Conservation (phyloP, 2,888 invertebrate species). For the Leptinotarsa rubiginosa region DNA sequence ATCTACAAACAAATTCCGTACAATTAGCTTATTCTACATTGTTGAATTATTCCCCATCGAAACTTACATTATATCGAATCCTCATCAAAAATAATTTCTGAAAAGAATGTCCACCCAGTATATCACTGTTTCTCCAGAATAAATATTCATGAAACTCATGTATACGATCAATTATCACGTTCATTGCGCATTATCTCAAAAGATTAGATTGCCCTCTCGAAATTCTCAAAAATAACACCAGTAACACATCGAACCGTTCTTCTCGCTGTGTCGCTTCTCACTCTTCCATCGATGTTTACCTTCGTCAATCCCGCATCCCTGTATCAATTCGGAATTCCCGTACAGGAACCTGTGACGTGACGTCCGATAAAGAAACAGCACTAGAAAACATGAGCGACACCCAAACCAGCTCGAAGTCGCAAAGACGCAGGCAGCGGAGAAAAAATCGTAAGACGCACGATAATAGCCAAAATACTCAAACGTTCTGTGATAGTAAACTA, state of each 20-base stretch:
- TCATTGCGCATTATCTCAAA: background rate
- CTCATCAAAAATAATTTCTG: no score
- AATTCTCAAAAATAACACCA: conserved; percentile 11
- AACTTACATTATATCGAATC: no score
- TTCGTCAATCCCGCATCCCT: conserved; percentile 33
- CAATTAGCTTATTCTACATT: no score
- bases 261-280: conserved; percentile 13
- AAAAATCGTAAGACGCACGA: conserved; percentile 42
- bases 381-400: conserved; percentile 48
- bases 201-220: conserved; percentile 3
- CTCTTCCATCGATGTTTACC: conserved; percentile 33
- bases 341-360: conserved; percentile 34
- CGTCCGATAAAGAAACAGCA: conserved; percentile 24
- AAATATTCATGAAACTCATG: background rate
- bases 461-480: conserved; percentile 33
- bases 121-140: background rate
- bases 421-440: conserved; percentile 48
- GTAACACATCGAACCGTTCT: conserved; percentile 22
- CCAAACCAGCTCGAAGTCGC: conserved; percentile 46
- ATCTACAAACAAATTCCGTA: no score
- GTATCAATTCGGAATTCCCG: conserved; percentile 39
- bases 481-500: conserved; percentile 28
- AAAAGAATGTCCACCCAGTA: background rate
- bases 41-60: no score
- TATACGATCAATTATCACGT: background rate